Conservation (phyloP, 2,888 invertebrate species). For the Drosophila pseudotakahashii region DNA sequence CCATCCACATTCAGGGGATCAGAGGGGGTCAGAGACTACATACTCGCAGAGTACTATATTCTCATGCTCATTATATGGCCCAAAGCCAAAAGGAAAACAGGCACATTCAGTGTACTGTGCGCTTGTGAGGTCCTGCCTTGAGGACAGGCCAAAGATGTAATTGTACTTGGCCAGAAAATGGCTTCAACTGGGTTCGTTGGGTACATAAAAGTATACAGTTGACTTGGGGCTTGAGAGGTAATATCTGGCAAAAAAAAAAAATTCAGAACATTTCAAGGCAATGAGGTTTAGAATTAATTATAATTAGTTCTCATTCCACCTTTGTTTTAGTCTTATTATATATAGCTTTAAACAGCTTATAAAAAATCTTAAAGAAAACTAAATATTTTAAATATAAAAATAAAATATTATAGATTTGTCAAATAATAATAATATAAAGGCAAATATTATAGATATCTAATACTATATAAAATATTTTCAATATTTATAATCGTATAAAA, state of each 20-base stretch:
- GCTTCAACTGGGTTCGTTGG: constrained; percentile 9
- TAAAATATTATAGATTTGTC: no score
- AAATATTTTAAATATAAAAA: no score
- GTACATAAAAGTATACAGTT: constrained; percentile 5
- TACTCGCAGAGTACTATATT: background rate
- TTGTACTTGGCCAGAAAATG: constrained; percentile 36
- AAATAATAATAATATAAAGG: no score
- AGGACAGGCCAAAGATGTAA: constrained; percentile 36
- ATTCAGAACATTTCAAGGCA: background rate
- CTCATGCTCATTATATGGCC: constrained; percentile 32
- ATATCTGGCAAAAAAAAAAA: background rate
- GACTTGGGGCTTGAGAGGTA: background rate
- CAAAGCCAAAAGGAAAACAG: constrained; percentile 14
- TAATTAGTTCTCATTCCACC: no score
- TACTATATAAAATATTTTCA: no score
- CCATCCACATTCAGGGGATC: background rate
- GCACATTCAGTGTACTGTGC: constrained; percentile 8
- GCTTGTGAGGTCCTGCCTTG: constrained; percentile 19
- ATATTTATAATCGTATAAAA: no score
- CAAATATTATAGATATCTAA: no score
- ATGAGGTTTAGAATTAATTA: background rate
- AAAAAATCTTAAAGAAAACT: no score
- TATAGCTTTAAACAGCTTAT: no score
- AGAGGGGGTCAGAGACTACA: background rate
- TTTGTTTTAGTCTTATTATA: no score